These are phyloP conservation scores for Ceratotherium simum DNA, from an alignment of 2,113 vertebrate species.

Conservation along the genomic window DNA sequence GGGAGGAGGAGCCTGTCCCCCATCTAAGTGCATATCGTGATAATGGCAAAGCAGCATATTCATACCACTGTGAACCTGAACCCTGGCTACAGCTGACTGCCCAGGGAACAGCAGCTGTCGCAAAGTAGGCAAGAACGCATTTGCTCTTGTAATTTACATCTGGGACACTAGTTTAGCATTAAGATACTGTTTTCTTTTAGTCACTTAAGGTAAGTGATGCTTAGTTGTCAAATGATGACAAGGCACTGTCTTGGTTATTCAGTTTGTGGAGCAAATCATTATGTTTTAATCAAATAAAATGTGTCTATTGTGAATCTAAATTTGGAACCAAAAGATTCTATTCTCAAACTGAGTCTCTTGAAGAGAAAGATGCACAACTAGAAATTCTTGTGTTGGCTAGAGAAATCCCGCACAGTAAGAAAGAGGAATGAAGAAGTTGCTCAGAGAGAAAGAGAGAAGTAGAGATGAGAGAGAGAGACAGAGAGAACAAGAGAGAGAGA, in stretches of 20 bases:
- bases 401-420: not conserved
- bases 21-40: not conserved
- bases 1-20: not conserved
- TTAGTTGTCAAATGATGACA: not conserved
- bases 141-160: not conserved
- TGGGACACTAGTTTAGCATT: not conserved
- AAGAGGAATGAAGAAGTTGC: not conserved
- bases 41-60: not conserved
- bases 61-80: not conserved
- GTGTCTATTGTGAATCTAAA: not conserved
- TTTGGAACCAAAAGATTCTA: not conserved
- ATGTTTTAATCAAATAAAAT: not conserved
- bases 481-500: not conserved
- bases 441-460: not conserved
- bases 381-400: not conserved
- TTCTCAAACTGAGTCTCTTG: not conserved
- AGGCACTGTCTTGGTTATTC: not conserved
- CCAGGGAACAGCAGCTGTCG: not conserved
- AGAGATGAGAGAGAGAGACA: not conserved
- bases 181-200: not conserved
- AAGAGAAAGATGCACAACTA: not conserved
- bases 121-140: accelerated
- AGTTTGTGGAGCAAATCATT: not conserved
- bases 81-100: not conserved
- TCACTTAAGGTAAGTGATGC: not conserved